Evolutionary conservation across 2,888 invertebrate species (phyloP), one percentile per base, ranked within the genome.

Genomic region (Xanthostigma xanthostigma): DNA sequence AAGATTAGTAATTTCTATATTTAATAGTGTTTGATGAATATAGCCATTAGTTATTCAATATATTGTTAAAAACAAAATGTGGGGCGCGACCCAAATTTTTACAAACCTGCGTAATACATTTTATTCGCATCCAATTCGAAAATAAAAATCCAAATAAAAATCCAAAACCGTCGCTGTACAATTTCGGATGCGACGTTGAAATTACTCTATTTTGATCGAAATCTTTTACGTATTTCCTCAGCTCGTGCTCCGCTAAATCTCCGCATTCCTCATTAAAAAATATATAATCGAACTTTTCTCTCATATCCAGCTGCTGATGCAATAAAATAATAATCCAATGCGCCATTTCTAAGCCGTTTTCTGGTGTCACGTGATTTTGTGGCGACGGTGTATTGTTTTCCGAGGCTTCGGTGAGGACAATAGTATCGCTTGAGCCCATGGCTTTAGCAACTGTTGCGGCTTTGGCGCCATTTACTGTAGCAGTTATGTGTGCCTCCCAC

Each of bases 401-500:
- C 6, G 27, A 27, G 27, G 3, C 6, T 27, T 27, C 27, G 5
- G 59, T 62, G 27, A 67, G 56, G 40, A 67, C 57, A 49, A 77
- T 69, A 41, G 76, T 63, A 54, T 74, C 72, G 49, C 72, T 66
- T 13, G 74, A 75, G 13, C 76, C 77, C 40, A 67, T 62, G 12
- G 75, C 75, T 60, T 66, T 67, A 34, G 71, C 71, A n/a, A 76
- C 70, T 8, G 73, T 71, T n/a, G 69, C 60, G 8, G 74, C 73
- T 51, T 73, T 62, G 46, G 67, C 59, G 56, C 64, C 67, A 53
- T 74, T 75, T 10, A 74, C 71, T 2, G 74, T 68, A 2, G 73
- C 71, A 2, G 73, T 71, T 11, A 78, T 69, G 51, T 70, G 62
- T 40, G 74, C 75, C 17, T 74, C 73, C 75, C 76, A 77, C 41